Evolutionary conservation across 2,888 invertebrate species (phyloP).

Genomic region (Napeogenes sylphis): DNA sequence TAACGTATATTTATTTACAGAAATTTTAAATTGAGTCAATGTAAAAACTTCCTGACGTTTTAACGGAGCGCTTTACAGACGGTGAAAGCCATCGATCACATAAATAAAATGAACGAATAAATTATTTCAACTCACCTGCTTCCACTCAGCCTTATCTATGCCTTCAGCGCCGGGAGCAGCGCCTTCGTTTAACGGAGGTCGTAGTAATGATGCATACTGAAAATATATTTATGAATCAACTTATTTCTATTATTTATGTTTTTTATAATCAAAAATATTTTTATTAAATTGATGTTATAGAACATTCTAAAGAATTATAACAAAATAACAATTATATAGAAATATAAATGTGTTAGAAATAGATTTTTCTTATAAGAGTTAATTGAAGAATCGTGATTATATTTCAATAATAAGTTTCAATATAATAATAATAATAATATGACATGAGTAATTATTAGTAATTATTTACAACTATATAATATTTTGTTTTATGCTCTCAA

Average conservation of each 20-base stretch:
- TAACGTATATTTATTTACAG: neutral
- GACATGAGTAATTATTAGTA: too few relatives aligned
- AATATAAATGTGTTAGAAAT: too few relatives aligned
- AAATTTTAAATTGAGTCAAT: neutral
- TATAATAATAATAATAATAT: too few relatives aligned
- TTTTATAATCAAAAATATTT: too few relatives aligned
- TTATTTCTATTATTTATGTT: neutral
- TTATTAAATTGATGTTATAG: too few relatives aligned
- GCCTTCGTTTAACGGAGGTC: conserved; percentile 87
- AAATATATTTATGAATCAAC: conserved; percentile 42
- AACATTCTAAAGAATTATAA: too few relatives aligned
- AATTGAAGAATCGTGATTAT: too few relatives aligned
- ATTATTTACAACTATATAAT: too few relatives aligned
- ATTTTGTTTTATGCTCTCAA: too few relatives aligned
- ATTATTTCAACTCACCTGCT: conserved; percentile 81
- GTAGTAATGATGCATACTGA: conserved; percentile 90
- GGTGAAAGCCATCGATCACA: conserved; percentile 21
- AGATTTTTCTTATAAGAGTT: too few relatives aligned
- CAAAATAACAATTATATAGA: too few relatives aligned
- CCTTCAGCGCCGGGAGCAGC: conserved; percentile 81
- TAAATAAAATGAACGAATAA: conserved; percentile 32
- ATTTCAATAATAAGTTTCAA: too few relatives aligned
- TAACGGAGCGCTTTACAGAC: neutral
- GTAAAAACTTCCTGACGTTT: neutral
- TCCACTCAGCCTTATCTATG: conserved; percentile 92